Percentiles rank a stretch among this genome's conserved stretches.
Evolutionary conservation across 2,888 invertebrate species (phyloP).

Genomic region (Dorcus parallelipipedus): DNA sequence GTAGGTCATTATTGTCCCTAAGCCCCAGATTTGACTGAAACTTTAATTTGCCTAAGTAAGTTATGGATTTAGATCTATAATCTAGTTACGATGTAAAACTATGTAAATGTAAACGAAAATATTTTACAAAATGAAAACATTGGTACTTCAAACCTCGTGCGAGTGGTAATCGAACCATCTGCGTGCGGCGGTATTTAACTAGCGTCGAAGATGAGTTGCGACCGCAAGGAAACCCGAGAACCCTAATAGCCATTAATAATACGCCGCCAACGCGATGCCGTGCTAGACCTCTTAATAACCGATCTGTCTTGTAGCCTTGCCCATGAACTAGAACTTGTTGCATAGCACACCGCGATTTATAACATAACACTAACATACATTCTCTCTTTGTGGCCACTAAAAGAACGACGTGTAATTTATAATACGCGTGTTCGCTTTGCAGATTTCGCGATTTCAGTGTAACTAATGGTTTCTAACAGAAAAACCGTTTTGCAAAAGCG

Average conservation of each 20-base stretch:
- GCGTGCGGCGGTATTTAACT: slow-evolving; percentile 19
- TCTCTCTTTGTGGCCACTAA: slow-evolving; percentile 11
- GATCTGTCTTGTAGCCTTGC: slow-evolving; percentile 37
- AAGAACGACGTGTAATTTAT: no score
- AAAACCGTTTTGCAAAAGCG: no score
- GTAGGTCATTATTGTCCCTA: no score
- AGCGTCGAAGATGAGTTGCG: slow-evolving; percentile 21
- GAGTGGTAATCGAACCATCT: background rate
- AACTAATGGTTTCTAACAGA: no score
- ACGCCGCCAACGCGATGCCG: slow-evolving; percentile 44
- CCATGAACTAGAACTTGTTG: slow-evolving; percentile 32
- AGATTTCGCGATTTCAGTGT: no score
- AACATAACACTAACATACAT: slow-evolving; percentile 32
- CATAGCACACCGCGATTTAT: slow-evolving; percentile 32
- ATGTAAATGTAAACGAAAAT: no score
- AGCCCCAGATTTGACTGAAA: no score
- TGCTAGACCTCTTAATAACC: slow-evolving; percentile 46
- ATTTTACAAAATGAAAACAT: no score
- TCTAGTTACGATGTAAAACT: no score
- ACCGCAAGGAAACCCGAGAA: slow-evolving; percentile 20
- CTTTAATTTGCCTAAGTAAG: no score
- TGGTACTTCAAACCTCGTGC: background rate
- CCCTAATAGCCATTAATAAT: slow-evolving; percentile 46
- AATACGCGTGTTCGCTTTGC: no score
- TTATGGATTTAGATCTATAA: no score